Percentiles rank a stretch among this genome's conserved stretches.
Conservation (phyloP, 2,797 vertebrate genomes). For the Xyrichtys novacula region DNA sequence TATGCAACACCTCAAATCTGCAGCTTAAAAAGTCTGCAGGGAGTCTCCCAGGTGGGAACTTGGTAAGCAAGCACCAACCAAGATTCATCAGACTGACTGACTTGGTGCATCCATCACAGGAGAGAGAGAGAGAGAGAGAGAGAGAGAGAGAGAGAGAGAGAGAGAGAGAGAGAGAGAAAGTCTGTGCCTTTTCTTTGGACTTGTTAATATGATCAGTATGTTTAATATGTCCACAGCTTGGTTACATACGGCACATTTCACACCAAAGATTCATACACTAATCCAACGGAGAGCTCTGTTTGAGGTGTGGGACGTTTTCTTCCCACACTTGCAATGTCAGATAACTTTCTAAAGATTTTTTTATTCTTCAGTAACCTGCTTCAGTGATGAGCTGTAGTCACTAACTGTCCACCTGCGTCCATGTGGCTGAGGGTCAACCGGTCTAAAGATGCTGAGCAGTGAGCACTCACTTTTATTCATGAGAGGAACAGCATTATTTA, state of each 20-base stretch:
- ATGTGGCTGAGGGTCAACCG: too few relatives aligned
- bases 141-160: background rate
- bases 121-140: background rate
- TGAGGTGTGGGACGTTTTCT: background rate
- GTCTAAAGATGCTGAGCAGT: too few relatives aligned
- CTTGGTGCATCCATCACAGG: too few relatives aligned
- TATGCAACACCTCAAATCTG: background rate
- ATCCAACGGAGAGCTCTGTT: background rate
- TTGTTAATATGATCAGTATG: background rate
- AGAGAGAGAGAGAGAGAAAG: background rate
- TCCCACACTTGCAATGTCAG: too few relatives aligned
- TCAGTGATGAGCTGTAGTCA: too few relatives aligned
- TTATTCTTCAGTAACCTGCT: background rate
- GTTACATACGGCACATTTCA: background rate
- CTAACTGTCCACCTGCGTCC: too few relatives aligned
- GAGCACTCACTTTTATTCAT: too few relatives aligned
- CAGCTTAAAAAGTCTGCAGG: background rate
- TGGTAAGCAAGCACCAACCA: too few relatives aligned
- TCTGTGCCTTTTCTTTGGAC: background rate
- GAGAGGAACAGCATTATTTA: too few relatives aligned
- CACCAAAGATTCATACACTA: background rate
- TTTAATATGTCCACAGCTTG: background rate
- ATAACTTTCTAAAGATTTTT: background rate
- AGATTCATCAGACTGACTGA: background rate
- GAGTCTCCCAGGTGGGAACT: background rate